phyloP scores from a whole-genome alignment of 2,888 invertebrate genomes.

The Ramazzottius varieornatus region DNA sequence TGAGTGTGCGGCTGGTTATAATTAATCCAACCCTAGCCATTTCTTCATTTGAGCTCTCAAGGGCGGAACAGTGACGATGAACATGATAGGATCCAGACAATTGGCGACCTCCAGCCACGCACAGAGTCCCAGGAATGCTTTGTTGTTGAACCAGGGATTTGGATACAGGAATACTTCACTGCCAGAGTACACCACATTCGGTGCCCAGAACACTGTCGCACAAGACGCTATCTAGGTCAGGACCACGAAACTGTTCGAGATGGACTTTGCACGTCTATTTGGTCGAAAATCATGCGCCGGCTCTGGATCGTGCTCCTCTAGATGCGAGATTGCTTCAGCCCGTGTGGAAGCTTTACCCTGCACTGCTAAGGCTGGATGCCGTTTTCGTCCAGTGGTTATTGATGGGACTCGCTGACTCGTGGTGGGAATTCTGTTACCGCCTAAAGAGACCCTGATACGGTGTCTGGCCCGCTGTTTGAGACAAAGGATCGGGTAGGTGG shows the following conservation, averaged over 20 bases:
- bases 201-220: background rate
- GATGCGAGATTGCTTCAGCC: background rate
- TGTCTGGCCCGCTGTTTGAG: background rate
- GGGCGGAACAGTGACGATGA: background rate
- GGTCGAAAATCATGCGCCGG: too few relatives aligned
- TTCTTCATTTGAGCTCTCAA: background rate
- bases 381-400: too few relatives aligned
- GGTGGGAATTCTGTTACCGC: too few relatives aligned
- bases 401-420: too few relatives aligned
- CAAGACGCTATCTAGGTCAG: background rate
- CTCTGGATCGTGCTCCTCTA: too few relatives aligned
- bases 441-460: too few relatives aligned
- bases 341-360: too few relatives aligned
- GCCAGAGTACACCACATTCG: background rate
- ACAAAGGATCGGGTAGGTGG: background rate
- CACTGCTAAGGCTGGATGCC: too few relatives aligned
- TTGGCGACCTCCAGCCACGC: background rate
- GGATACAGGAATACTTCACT: background rate
- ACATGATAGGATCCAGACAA: background rate
- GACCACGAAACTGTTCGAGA: background rate
- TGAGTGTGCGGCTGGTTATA: too few relatives aligned
- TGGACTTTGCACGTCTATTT: too few relatives aligned
- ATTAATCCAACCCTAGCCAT: background rate
- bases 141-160: background rate
- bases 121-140: background rate